Conservation (phyloP, 2,888 invertebrate species). For the Ormyrus nitidulus region DNA sequence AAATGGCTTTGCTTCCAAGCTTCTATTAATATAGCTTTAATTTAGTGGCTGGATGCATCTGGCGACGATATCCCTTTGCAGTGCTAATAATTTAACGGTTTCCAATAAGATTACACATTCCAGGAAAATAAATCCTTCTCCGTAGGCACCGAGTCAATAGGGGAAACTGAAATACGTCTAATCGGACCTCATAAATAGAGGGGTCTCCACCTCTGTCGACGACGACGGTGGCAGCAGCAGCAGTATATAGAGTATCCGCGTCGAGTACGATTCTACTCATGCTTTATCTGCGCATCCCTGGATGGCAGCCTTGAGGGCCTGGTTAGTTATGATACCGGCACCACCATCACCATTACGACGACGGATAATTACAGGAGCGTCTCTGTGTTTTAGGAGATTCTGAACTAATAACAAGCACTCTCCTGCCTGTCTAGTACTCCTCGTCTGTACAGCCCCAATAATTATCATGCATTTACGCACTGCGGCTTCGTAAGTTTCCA, state of each 20-base stretch:
- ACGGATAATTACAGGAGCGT: conserved; percentile 12
- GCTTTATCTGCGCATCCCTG: not conserved
- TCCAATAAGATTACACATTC: conserved; percentile 14
- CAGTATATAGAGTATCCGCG: too few relatives aligned
- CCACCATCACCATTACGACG: conserved; percentile 19
- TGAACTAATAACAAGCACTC: conserved; percentile 12
- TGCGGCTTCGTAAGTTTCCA: conserved; percentile 32
- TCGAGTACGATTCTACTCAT: too few relatives aligned
- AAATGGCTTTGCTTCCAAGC: too few relatives aligned
- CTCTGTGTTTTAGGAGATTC: conserved; percentile 1
- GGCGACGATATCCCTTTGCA: not conserved
- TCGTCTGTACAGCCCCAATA: not conserved
- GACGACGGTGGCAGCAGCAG: too few relatives aligned
- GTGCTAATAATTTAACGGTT: conserved; percentile 7
- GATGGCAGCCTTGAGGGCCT: conserved; percentile 7
- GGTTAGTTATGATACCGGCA: conserved; percentile 23
- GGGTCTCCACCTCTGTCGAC: too few relatives aligned
- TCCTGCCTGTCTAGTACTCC: not conserved
- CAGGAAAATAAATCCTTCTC: conserved; percentile 12
- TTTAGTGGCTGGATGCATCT: conserved; percentile 1
- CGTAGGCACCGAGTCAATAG: not conserved
- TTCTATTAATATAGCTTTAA: conserved; percentile 1
- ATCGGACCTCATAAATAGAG: too few relatives aligned
- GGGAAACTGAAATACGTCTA: not conserved
- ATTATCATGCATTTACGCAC: conserved; percentile 31